phyloP scores from a whole-genome alignment of 2,888 invertebrate species.

The Leucozona laternaria region DNA sequence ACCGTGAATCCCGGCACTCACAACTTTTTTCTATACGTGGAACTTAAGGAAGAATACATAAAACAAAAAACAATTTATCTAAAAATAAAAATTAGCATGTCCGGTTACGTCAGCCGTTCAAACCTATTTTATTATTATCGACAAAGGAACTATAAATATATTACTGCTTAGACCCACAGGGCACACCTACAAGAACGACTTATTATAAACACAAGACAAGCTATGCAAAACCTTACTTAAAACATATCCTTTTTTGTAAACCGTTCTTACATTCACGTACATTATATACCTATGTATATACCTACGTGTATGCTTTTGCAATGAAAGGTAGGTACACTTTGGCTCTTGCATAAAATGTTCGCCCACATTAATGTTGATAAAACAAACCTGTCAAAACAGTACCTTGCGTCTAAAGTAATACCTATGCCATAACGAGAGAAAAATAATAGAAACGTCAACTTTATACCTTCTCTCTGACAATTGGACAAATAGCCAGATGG shows the following conservation, averaged over 20 bases:
- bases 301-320: background rate
- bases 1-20: no score
- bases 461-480: conserved; percentile 44
- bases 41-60: no score
- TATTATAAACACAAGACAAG: conserved; percentile 11
- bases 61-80: background rate
- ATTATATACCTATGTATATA: background rate
- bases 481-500: conserved; percentile 50
- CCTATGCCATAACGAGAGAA: conserved; percentile 9
- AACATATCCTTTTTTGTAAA: conserved; percentile 23
- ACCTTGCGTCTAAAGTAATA: conserved; percentile 16
- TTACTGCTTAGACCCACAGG: background rate
- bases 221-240: conserved; percentile 14
- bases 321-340: background rate
- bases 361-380: conserved; percentile 44
- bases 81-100: background rate
- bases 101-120: background rate
- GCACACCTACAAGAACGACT: background rate
- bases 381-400: conserved; percentile 63
- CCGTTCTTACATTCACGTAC: conserved; percentile 11
- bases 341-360: conserved; percentile 32
- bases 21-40: no score
- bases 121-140: background rate
- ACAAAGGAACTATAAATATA: background rate
- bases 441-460: conserved; percentile 65